Base-by-base conservation (phyloP, 2,113 vertebrate genomes). In the Rhineura floridana region DNA sequence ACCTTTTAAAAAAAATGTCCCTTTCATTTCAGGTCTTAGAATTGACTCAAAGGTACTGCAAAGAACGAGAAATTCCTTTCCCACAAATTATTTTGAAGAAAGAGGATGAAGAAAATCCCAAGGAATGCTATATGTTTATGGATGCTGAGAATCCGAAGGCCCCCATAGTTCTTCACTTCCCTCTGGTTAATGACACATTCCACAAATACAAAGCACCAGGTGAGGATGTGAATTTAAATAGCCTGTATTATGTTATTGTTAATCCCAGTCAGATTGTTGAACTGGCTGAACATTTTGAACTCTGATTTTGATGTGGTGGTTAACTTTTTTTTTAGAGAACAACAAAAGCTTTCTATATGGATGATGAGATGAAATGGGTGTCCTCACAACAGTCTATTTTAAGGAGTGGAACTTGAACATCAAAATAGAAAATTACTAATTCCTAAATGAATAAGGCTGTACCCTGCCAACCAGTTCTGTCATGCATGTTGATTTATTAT, bases 161-260 rank as follows among this genome's bases (percentile, higher is more conserved):
- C 33, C 97, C 97, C 48, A 87, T 97, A 7, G 95, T 98, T 12
- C 83, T 98, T 15, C 97, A 98, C 84, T 98, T 98, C 65, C 97
- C 97, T 2, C 86, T 98, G 25, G 96, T 98, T 89, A 98, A 98
- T 93, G 90, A 91, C 13, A 97, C 96, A 39, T 98, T 98, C 70
- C 93, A 91, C 63, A 96, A 94, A 86, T 92, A 96, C 92, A 95
- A 94, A 93, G 92, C 95, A 86, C 97, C 97, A 91, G 97, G 97
- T 97, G 92, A 93, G 84, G 1, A 8, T n/a, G 8, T 15, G 2
- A 82, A 33, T 44, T 15, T 63, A 4, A 0, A 83, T 33, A 67
- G 65, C 86, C 25, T 82, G 19, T 25, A 23, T 63, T 48, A 1
- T 79, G 73, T 63, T 12, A 2, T 2, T 82, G 0, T 84, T 9